phyloP scores from a whole-genome alignment of 53 echinoderm and acorn worm genomes.

The Glandiceps talaboti region DNA sequence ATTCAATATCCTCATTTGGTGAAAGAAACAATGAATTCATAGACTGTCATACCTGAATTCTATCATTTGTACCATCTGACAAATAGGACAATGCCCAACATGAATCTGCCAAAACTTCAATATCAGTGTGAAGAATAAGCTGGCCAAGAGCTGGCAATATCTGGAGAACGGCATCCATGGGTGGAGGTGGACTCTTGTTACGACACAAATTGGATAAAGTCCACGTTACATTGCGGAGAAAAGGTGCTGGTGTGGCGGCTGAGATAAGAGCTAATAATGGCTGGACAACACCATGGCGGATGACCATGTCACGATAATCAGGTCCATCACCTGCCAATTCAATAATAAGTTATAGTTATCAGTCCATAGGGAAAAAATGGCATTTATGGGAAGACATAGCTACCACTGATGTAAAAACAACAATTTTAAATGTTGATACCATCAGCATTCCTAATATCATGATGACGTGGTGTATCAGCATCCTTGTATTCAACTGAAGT shows the following conservation, averaged over 20 bases:
- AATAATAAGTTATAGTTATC: not conserved
- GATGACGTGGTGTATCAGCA: no score
- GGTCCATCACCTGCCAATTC: constrained; percentile 67
- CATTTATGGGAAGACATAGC: no score
- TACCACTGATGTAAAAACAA: no score
- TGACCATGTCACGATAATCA: constrained; percentile 69
- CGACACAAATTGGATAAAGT: constrained; percentile 89
- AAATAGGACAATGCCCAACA: constrained; percentile 94
- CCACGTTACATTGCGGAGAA: constrained; percentile 86
- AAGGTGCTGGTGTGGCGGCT: constrained; percentile 47
- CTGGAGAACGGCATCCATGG: constrained; percentile 46
- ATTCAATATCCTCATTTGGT: no score
- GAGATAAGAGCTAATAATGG: constrained; percentile 64
- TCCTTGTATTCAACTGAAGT: no score
- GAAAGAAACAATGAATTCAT: no score
- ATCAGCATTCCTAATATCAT: no score
- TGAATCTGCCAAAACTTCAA: constrained; percentile 79
- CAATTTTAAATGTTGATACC: no score
- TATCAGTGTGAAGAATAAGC: constrained; percentile 83
- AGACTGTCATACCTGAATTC: constrained; percentile 91
- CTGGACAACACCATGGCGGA: constrained; percentile 58
- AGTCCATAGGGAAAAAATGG: no score
- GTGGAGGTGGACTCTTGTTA: constrained; percentile 84
- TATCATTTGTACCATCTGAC: constrained; percentile 75
- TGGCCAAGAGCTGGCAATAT: constrained; percentile 61